Conservation (phyloP, 2,797 vertebrate species). For the Spheniscus humboldti region DNA sequence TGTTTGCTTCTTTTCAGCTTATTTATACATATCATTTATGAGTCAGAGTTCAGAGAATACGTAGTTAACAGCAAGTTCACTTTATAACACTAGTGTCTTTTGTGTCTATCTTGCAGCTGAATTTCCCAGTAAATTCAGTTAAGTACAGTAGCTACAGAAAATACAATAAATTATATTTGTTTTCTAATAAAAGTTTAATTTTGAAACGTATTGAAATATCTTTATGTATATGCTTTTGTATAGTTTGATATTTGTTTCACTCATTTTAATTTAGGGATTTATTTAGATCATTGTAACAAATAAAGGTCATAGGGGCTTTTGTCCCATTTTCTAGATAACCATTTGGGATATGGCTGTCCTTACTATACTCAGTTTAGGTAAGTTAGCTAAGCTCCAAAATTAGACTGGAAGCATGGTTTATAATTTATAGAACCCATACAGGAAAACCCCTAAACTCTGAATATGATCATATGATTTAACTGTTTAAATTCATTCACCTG, state of each 20-base stretch:
- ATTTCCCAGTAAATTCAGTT: not conserved
- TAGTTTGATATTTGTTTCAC: not conserved
- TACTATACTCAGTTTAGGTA: not conserved
- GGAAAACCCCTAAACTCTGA: not conserved
- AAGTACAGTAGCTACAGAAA: not conserved
- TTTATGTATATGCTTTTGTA: not conserved
- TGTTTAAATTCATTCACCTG: not conserved
- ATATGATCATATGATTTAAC: not conserved
- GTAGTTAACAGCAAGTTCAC: not conserved
- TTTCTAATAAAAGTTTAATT: not conserved
- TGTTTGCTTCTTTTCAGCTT: constrained; percentile 13
- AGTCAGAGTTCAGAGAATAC: not conserved
- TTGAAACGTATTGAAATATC: not conserved
- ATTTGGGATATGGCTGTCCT: not conserved
- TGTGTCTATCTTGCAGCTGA: not conserved
- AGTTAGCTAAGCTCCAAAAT: not conserved
- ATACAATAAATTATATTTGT: not conserved
- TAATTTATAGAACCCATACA: not conserved
- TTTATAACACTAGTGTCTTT: not conserved
- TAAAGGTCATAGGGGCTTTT: not conserved
- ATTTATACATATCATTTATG: not conserved
- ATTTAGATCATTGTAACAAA: not conserved
- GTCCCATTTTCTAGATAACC: not conserved
- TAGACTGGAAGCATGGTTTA: not conserved
- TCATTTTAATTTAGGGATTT: not conserved